Evolutionary conservation across 2,888 invertebrate species (phyloP), one percentile per base, ranked within the genome.

Genomic region (Netelia inedita): DNA sequence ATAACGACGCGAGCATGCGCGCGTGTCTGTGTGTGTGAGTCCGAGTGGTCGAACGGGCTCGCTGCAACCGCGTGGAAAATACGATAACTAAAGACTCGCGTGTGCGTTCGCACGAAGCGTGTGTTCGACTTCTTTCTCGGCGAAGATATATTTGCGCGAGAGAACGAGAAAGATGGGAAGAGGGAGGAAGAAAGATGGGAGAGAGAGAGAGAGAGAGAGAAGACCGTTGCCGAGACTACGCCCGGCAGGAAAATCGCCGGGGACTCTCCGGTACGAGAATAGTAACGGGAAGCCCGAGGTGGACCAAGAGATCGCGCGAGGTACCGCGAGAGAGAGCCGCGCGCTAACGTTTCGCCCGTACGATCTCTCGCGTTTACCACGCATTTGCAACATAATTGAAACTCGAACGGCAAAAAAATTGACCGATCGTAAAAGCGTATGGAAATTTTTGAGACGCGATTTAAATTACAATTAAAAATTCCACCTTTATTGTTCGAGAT

Each of bases 181-280:
- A 85, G 74, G 72, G 63, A 82, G 81, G 83, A 83, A 82, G 78
- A 83, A 65, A 50, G 14, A 69, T 11, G 46, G 59, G 57, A 53
- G 68, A 72, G 59, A 63, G 59, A 28, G 74, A n/a, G 1, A 41
- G 41, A 73, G 35, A 78, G 69, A 57, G 21, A 72, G 41, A 71
- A 88, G 88, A 87, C 6, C 21, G 61, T 61, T 69, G 68, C 92
- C 89, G 88, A 85, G 91, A 91, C 92, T 93, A 91, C 92, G 93
- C 93, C 92, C 91, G 89, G 88, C 88, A 88, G 89, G 84, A 46
- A 46, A 79, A 79, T 23, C 87, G 88, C 85, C 83, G 68, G 82
- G 93, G 93, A 91, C 90, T 89, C 90, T 89, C 79, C 86, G 88
- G 86, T 90, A 92, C 93, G 88, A 93, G 92, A 93, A 93, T 93